Base-by-base conservation (phyloP, 2,888 invertebrate species). In the Noctua comes region DNA sequence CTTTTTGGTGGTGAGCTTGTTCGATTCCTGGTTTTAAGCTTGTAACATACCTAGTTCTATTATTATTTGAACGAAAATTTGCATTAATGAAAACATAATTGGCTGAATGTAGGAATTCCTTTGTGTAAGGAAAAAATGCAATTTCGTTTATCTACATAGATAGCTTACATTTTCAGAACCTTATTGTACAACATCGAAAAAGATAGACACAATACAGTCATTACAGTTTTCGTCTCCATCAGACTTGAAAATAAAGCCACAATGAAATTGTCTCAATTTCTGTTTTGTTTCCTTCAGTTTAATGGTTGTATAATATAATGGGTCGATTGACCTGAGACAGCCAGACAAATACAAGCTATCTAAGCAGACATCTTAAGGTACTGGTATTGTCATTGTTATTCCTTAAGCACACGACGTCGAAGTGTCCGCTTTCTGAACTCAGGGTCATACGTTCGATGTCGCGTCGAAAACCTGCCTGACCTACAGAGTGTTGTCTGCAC, bases 211-310 rank as follows among this genome's bases (percentile, higher is more conserved):
- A 62, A 77, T 59, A 66, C 7, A 57, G 21, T 51, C 46, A 48
- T 24, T 4, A 54, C n/a, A 57, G 13, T 73, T 72, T 40, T 46
- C 57, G 4, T 76, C 54, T 73, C 57, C 62, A 87, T 57, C 66
- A 87, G 88, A 87, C 86, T 64, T 74, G 75, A 87, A 87, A 79
- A 85, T 85, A 68, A 72, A 36, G n/a, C 43, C 18, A 68, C 13
- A 66, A 51, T 66, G 51, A 68, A 59, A 68, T 76, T 68, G 31
- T 76, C 68, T 69, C 46, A 43, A 68, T 76, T 79, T 68, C 13
- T 8, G 6, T 36, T 68, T 31, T 8, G 31, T 64, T 82, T 59
- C 36, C 40, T 51, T 64, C 3, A 59, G 46, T 69, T 46, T 46
- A 24, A 48, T 62, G n/a, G 10, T 62, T 73, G 16, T 68, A 40